These are phyloP conservation scores for Chymomyza costata DNA, from an alignment of 1,140 invertebrate genomes.

Conservation along the genomic window DNA sequence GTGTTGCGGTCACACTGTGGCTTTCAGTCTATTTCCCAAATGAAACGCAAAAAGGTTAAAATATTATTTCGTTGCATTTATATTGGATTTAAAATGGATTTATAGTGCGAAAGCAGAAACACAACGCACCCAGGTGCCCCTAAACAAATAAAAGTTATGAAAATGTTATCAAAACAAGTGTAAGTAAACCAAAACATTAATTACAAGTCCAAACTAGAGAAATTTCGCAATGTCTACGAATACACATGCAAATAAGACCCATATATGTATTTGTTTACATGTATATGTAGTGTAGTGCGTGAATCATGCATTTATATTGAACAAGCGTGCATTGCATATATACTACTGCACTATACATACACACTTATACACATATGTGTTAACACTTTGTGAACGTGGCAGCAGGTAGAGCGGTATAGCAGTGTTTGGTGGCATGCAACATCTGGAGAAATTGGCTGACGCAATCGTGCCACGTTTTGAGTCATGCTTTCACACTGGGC, in stretches of 20 bases:
- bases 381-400: slow-evolving; percentile 42
- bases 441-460: slow-evolving; percentile 52
- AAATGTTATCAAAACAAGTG: slow-evolving; percentile 60
- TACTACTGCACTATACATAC: too few species aligned
- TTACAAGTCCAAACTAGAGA: slow-evolving; percentile 1
- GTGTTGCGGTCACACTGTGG: too few species aligned
- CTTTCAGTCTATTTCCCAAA: slow-evolving; percentile 55
- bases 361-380: neutral
- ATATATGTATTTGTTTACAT: slow-evolving; percentile 4
- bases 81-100: slow-evolving; percentile 71
- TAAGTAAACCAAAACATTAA: slow-evolving; percentile 57
- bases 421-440: slow-evolving; percentile 44
- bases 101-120: slow-evolving; percentile 67
- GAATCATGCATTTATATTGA: too few species aligned
- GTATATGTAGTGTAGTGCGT: slow-evolving; percentile 9
- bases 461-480: slow-evolving; percentile 31
- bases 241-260: slow-evolving; percentile 3
- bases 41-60: slow-evolving; percentile 71
- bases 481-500: slow-evolving; percentile 2
- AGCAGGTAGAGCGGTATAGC: slow-evolving; percentile 1
- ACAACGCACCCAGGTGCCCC: slow-evolving; percentile 60
- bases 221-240: slow-evolving; percentile 45
- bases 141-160: slow-evolving; percentile 55
- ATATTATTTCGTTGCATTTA: slow-evolving; percentile 67
- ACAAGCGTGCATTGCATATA: too few species aligned